Evolutionary conservation across 2,888 invertebrate genomes (phyloP).

Genomic region (Disparrhopalites patrizii): DNA sequence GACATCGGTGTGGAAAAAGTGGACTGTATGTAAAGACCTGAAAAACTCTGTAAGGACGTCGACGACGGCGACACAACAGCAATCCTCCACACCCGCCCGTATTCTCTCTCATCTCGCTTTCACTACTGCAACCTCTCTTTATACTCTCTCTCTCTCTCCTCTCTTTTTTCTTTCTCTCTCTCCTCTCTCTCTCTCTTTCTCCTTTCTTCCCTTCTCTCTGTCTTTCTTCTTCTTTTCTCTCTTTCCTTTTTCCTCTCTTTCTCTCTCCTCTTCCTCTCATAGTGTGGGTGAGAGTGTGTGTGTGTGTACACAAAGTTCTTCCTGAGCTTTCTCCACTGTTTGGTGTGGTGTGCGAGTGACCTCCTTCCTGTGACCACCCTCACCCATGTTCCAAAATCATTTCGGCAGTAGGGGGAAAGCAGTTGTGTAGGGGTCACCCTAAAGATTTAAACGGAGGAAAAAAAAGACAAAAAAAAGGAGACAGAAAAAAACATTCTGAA

Average conservation of each 20-base stretch:
- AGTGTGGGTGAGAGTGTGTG: too few relatives aligned
- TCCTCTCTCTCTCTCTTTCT: background rate
- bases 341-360: background rate
- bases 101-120: background rate
- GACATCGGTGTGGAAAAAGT: constrained; percentile 2
- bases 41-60: constrained; percentile 10
- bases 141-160: constrained; percentile 8
- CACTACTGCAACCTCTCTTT: too few relatives aligned
- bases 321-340: too few relatives aligned
- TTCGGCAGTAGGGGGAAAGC: background rate
- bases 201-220: too few relatives aligned
- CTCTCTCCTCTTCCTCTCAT: background rate
- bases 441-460: constrained; percentile 7
- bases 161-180: constrained; percentile 6
- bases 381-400: too few relatives aligned
- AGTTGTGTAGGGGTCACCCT: too few relatives aligned
- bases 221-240: background rate
- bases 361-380: constrained; percentile 1
- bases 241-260: background rate
- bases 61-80: background rate
- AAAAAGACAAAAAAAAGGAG: too few relatives aligned
- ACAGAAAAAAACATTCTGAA: background rate
- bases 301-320: too few relatives aligned
- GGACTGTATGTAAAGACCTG: too few relatives aligned
- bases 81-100: constrained; percentile 14